Percentiles rank a stretch among this genome's conserved stretches.
phyloP scores from a whole-genome alignment of 2,797 vertebrate species.

The Loris lydekkerianus region DNA sequence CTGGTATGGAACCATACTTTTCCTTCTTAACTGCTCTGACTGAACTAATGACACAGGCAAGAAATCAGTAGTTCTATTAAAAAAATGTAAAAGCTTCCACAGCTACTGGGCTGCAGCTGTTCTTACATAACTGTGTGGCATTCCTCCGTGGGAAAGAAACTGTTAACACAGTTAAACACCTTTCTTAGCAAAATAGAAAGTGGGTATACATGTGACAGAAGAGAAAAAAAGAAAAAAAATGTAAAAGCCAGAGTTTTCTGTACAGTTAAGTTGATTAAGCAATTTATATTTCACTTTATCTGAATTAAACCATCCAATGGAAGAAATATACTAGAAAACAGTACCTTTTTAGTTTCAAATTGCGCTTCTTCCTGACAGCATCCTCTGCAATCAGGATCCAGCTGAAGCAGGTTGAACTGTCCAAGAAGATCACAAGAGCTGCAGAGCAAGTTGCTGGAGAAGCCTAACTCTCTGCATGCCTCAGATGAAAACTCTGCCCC shows the following conservation, averaged over 20 bases:
- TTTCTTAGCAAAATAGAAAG: too few relatives aligned
- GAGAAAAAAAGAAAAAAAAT: background rate
- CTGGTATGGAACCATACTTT: background rate
- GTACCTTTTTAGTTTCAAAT: constrained; percentile 95
- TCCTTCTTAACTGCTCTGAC: background rate
- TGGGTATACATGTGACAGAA: too few relatives aligned
- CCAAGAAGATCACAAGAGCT: constrained; percentile 97
- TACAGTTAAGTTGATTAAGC: background rate
- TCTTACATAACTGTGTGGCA: too few relatives aligned
- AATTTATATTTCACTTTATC: constrained; percentile 40
- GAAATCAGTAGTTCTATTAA: background rate
- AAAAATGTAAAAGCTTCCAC: background rate
- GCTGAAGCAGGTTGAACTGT: constrained; percentile 93
- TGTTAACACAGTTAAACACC: too few relatives aligned
- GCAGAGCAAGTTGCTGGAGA: constrained; percentile 98
- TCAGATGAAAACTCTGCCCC: constrained; percentile 95
- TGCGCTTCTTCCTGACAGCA: constrained; percentile 99
- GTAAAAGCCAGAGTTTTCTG: background rate
- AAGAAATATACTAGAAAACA: constrained; percentile 40
- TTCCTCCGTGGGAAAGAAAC: too few relatives aligned
- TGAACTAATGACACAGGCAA: background rate
- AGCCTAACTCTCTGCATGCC: constrained; percentile 96
- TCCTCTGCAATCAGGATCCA: constrained; percentile 93
- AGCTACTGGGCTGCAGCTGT: too few relatives aligned
- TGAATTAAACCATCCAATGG: constrained; percentile 7